These are phyloP conservation scores for Indicator indicator DNA, from an alignment of 2,113 vertebrate genomes.

Conservation along the genomic window DNA sequence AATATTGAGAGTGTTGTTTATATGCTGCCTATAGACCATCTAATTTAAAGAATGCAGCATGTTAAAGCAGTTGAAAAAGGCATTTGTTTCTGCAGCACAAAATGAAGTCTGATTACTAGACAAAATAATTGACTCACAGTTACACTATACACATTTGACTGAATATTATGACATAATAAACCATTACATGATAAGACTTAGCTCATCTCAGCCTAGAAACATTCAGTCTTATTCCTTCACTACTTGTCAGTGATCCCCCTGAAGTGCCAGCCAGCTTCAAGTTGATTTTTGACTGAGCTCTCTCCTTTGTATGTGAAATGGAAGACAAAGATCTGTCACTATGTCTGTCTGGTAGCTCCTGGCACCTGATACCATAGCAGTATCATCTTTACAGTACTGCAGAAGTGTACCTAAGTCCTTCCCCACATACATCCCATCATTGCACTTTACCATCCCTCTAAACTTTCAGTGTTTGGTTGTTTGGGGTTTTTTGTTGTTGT, in stretches of 20 bases:
- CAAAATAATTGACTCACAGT: neutral
- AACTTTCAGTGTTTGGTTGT: no score
- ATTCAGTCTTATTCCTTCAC: neutral
- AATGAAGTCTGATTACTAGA: neutral
- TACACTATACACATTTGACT: neutral
- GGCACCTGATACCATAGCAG: neutral
- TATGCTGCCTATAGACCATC: neutral
- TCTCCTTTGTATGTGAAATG: neutral
- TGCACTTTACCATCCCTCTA: neutral
- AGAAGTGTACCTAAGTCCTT: neutral
- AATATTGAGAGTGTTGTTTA: neutral
- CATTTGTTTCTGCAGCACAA: neutral
- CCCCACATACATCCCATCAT: accelerated
- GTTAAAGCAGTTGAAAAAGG: constrained; percentile 15
- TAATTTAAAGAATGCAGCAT: constrained; percentile 16
- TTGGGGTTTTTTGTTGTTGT: no score
- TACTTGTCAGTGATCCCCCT: neutral
- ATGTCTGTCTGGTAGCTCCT: neutral
- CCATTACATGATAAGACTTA: neutral
- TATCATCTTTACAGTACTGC: neutral
- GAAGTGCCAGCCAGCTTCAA: neutral
- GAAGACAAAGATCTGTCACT: neutral
- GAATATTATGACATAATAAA: neutral
- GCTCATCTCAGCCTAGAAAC: neutral
- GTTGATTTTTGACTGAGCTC: neutral